Evolutionary conservation across 2,888 invertebrate genomes (phyloP), one percentile per base, ranked within the genome.

Genomic region (Oxyteleia sp.): DNA sequence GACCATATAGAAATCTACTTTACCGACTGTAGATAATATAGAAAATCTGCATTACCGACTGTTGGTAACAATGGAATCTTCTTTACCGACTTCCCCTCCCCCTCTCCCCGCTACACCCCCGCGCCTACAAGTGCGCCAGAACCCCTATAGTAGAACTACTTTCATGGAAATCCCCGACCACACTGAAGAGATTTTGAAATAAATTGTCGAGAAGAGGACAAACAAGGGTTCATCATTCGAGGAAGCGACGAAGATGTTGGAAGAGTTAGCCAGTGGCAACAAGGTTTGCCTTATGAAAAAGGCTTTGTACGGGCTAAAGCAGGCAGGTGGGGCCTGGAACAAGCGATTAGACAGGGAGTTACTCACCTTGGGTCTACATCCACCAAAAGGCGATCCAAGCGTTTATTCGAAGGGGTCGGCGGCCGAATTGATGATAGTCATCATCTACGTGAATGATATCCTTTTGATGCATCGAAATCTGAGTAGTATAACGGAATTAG

Each of bases 241-340:
- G 43, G 13, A 16, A 8, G 16, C 16, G 5, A 10, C 3, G 7
- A 5, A 32, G 5, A 32, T 32, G 32, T 10, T 32, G 10, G 10
- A 32, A 8, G 8, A 32, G 32, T 11, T 81, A 2, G 4, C 18
- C 0, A 41, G 4, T 4, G 75, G 57, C 20, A 18, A 61, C 13
- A 64, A 66, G 5, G 59, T 74, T n/a, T 74, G 59, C 26, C n/a
- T 15, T 4, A 3, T 83, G 4, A 66, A 57, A 1, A 68, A 61
- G 13, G 74, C 68, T 0, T 18, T 79, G 5, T 81, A 81, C 16
- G 80, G 80, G 0, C 29, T 80, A 0, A 20, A 29, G 0, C 72
- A 80, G 35, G 49, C 72, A 0, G 72, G 80, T 0, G 49, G 72
- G 4, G 18, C 29, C 8, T 74, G 66, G 72, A 45, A 80, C 29